Conservation (phyloP, 2,113 vertebrate species). For the Rhipidura dahli region DNA sequence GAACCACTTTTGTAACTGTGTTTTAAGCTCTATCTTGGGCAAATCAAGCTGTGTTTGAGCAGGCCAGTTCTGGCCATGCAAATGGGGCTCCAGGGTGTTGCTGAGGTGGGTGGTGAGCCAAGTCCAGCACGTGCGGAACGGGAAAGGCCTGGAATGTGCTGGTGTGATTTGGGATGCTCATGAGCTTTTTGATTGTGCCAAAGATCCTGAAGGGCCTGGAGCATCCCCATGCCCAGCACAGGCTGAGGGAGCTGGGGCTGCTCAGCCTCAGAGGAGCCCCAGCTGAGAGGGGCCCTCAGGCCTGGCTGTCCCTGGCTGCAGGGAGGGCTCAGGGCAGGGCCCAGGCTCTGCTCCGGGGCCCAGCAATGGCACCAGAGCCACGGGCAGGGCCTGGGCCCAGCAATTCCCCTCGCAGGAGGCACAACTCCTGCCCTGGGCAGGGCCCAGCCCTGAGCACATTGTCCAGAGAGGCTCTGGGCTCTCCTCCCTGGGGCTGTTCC, state of each 20-base stretch:
- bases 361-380: not conserved
- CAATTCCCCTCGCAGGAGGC: not conserved
- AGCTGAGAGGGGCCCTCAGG: not conserved
- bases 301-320: not conserved
- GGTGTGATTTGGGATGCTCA: not conserved
- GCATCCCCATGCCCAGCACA: not conserved
- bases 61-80: not conserved
- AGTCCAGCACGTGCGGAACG: not conserved
- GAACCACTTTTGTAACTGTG: not conserved
- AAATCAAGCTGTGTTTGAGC: not conserved
- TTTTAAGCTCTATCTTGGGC: not conserved
- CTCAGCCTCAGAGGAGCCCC: not conserved
- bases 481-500: not conserved
- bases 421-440: not conserved
- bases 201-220: not conserved
- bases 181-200: not conserved
- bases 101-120: not conserved
- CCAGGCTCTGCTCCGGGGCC: not conserved
- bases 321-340: not conserved
- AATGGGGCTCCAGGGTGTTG: not conserved
- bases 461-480: not conserved
- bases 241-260: not conserved
- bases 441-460: not conserved
- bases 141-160: not conserved
- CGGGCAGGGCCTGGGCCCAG: not conserved